Base-by-base conservation (phyloP, 1,140 invertebrate species). In the Diabrotica virgifera region DNA sequence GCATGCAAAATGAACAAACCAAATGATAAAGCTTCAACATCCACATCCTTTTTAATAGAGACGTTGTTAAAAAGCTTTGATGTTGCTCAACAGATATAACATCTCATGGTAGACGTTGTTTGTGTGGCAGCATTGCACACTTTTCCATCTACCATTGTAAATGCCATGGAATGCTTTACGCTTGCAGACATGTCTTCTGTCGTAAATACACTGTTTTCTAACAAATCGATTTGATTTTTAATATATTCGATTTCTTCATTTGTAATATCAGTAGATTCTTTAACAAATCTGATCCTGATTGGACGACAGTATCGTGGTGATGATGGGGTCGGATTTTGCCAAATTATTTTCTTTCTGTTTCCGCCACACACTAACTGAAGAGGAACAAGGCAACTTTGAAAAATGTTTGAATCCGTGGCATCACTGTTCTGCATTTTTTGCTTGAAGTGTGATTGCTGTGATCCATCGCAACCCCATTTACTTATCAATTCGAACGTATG, bases 141-240 rank as follows among this genome's bases (percentile, higher is more conserved):
- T 64, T 80, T 80, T 6, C 70, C 78, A 58, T 80, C 77, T 3
- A 79, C 67, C 79, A 79, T 80, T 6, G 75, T 78, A 37, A 78
- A 71, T 55, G 72, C 6, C n/a, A n/a, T 63, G 50, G 64, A 64
- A 67, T 75, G 72, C 62, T 67, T 74, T 10, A 73, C 64, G 35
- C 9, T 36, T 52, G 67, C 35, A 14, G 55, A 52, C 59, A 59
- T 60, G n/a, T 14, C 36, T 38, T 36, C 38, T 36, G n/a, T n/a
- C n/a, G n/a, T 62, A 36, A 38, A 12, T 53, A 10, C n/a, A 35
- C 13, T 50, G 6, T 5, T 40, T 36, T 58, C 7, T 36, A 68
- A 40, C 9, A 24, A 52, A 36, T 55, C 55, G 12, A 55, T 65
- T 36, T 38, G 5, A 38, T 61, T 64, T 64, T 66, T 11, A n/a